Evolutionary conservation across 2,888 invertebrate species (phyloP), one percentile per base, ranked within the genome.

Genomic region (Fabriciana adippe): DNA sequence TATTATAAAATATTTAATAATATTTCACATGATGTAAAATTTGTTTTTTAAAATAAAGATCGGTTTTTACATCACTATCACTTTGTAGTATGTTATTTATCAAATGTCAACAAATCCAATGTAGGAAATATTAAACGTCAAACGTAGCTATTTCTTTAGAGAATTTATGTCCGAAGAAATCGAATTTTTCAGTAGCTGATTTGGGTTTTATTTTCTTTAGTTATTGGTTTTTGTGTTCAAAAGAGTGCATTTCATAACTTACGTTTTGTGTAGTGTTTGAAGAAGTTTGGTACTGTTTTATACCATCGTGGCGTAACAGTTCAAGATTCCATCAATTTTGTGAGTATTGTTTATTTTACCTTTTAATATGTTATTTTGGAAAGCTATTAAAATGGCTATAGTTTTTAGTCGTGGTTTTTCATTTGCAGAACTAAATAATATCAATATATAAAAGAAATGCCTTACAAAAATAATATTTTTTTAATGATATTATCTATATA

Each of bases 311-410:
- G 54, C 55, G 55, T 64, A 64, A 62, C 50, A 66, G 62, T 59
- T 69, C 73, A 76, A 67, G 41, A 75, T 76, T 73, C 68, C 64
- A 71, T 69, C 65, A 66, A 70, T 73, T 70, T 62, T 66, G 76
- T 76, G 64, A 69, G 75, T 75, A 72, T 66, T 69, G 47, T 68
- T 69, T 68, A 18, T 11, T 41, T 41, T 11, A 41, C 3, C 8
- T 41, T 41, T 8, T 41, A 41, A 41, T 41, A 41, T 41, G 11
- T 41, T 41, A 41, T 41, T 41, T 41, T 41, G 11, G 3, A 41
- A 41, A 41, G 11, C 35, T 41, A 8, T 11, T 41, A 41, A 41
- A 11, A 41, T 35, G 11, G 11, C 8, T 11, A 35, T 8, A 35
- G 35, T 35, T 35, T 8, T 35, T 8, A 35, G 8, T 35, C 8